Base-by-base conservation (phyloP, 2,797 vertebrate species). In the Heterohyrax brucei region DNA sequence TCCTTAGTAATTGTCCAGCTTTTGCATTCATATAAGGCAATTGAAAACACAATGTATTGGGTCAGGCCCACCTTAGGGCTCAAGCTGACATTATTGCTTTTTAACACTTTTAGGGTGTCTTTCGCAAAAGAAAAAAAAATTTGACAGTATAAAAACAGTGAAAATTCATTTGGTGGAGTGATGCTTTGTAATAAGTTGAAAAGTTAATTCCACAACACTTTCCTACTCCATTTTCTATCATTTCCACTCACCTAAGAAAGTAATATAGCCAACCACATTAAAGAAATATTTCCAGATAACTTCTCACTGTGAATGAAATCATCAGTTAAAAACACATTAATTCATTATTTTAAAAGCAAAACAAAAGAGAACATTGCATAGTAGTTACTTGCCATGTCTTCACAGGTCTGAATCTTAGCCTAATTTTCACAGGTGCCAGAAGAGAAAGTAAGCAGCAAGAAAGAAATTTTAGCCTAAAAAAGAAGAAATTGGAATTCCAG, bases 161-260 rank as follows among this genome's bases (percentile, higher is more conserved):
- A 86, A 70, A 10, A n/a, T 22, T 1, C 59, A 4, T 22, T 94
- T 68, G 7, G 26, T 44, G 50, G 62, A 87, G 33, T 22, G 46
- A 28, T 61, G 5, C 10, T 91, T 50, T 87, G 8, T 89, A 91
- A 89, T 80, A 50, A 79, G 19, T 33, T 82, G 44, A 93, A 68
- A 9, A 19, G 1, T 79, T 59, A 56, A 48, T 95, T 8, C 75
- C 72, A 72, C 46, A 86, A 72, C 87, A 77, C 8, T 48, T 72
- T 95, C 18, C 81, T 1, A 33, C 39, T 93, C 7, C 2, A 82
- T 10, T 59, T 76, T 5, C 48, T 72, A 50, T 70, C 8, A 3
- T 85, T 91, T 84, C 53, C 1, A 48, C 22, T 80, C 93, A 50
- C 9, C 10, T 86, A 18, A 76, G 1, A 78, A 86, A 91, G 50